Conservation (phyloP, 2,888 invertebrate genomes). For the Slavum lentiscoides region DNA sequence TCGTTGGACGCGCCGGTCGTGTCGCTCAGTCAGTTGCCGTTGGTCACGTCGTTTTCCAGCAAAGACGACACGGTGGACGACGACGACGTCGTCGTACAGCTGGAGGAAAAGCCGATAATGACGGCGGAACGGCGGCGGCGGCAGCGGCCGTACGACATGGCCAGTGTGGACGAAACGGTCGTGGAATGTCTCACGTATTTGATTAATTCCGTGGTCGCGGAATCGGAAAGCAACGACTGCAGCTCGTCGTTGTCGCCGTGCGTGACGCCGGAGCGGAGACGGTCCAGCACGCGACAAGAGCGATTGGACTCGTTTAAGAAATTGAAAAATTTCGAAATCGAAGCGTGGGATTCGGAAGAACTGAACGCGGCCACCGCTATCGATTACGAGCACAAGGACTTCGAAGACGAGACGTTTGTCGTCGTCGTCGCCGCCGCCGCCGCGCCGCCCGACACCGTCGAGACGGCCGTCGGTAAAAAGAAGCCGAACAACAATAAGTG, state of each 20-base stretch:
- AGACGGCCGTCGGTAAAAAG: background rate
- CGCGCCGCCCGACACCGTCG: no score
- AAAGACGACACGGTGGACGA: slow-evolving; percentile 85
- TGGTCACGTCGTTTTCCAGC: slow-evolving; percentile 83
- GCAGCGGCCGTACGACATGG: background rate
- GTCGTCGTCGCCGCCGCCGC: background rate
- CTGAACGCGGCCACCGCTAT: slow-evolving; percentile 53
- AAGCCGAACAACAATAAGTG: slow-evolving; percentile 22
- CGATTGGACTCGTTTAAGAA: slow-evolving; percentile 58
- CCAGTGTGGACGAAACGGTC: slow-evolving; percentile 54
- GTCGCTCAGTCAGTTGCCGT: slow-evolving; percentile 76
- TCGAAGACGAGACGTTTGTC: slow-evolving; percentile 41
- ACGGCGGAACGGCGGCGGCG: background rate
- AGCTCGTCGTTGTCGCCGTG: slow-evolving; percentile 56
- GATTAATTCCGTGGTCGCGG: slow-evolving; percentile 31
- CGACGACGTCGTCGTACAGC: slow-evolving; percentile 60
- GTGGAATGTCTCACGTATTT: slow-evolving; percentile 51
- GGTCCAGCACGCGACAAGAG: slow-evolving; percentile 57
- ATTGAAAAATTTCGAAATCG: slow-evolving; percentile 58
- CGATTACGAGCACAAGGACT: slow-evolving; percentile 50
- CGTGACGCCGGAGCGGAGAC: slow-evolving; percentile 57
- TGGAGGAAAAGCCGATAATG: slow-evolving; percentile 57
- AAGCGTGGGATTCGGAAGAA: slow-evolving; percentile 58
- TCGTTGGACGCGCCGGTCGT: slow-evolving; percentile 84
- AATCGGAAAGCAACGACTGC: slow-evolving; percentile 1